Conservation (phyloP, 2,888 invertebrate genomes). For the Stenurella melanura region DNA sequence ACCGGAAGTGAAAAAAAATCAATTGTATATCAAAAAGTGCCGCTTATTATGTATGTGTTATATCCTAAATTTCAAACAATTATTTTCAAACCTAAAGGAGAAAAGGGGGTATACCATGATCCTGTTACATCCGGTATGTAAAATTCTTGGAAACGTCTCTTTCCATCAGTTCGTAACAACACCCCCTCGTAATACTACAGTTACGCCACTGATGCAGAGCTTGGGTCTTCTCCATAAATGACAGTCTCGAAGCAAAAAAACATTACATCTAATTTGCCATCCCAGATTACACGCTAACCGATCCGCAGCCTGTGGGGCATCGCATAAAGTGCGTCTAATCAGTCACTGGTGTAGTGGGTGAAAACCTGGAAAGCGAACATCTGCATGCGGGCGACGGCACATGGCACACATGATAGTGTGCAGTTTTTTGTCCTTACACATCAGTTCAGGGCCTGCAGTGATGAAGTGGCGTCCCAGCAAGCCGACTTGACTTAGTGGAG, state of each 20-base stretch:
- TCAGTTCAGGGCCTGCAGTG: constrained; percentile 16
- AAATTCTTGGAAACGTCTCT: too few relatives aligned
- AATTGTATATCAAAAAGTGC: too few relatives aligned
- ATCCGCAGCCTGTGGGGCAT: background rate
- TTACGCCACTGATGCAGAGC: background rate
- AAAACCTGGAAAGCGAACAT: constrained; percentile 34
- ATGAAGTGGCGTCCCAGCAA: constrained; percentile 11
- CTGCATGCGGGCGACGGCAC: constrained; percentile 36
- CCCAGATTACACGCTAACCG: constrained; percentile 28
- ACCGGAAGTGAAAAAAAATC: too few relatives aligned
- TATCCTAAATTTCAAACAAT: too few relatives aligned
- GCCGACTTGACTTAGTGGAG: constrained; percentile 13
- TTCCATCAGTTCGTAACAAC: too few relatives aligned
- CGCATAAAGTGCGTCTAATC: constrained; percentile 28
- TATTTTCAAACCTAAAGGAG: too few relatives aligned
- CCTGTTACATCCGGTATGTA: too few relatives aligned
- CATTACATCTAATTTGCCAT: constrained; percentile 30
- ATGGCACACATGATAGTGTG: constrained; percentile 19
- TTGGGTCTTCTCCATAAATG: background rate
- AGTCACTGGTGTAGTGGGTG: constrained; percentile 29
- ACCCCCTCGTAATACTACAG: background rate
- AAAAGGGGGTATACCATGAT: too few relatives aligned
- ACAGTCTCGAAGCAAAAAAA: constrained; percentile 21
- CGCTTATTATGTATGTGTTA: too few relatives aligned
- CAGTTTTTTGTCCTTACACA: constrained; percentile 22